phyloP scores from a whole-genome alignment of 1,140 invertebrate species.

The Hirudo medicinalis region DNA sequence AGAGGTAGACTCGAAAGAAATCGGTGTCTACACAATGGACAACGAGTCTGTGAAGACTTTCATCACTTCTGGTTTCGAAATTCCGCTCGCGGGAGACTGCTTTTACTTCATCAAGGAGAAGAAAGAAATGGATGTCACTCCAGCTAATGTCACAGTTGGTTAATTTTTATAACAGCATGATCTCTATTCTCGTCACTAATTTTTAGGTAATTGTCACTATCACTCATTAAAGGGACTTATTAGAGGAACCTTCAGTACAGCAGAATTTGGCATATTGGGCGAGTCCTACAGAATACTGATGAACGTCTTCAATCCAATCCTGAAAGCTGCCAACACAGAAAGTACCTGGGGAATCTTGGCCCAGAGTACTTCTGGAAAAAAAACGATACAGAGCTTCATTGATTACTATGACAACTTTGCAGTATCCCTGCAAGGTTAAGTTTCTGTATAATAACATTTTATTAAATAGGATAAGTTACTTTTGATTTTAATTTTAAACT shows the following conservation, averaged over 20 bases:
- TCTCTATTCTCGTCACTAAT: not conserved
- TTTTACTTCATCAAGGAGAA: conserved; percentile 29
- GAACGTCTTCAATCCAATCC: not conserved
- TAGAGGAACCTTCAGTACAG: not conserved
- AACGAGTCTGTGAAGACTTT: conserved; percentile 25
- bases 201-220: not conserved
- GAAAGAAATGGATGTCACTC: conserved; percentile 22
- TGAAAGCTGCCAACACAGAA: conserved; percentile 1
- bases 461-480: not conserved
- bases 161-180: not conserved
- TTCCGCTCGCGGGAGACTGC: conserved; percentile 27
- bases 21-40: conserved; percentile 27
- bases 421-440: not conserved
- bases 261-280: not conserved
- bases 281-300: conserved; percentile 7
- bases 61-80: conserved; percentile 28
- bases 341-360: conserved; percentile 6
- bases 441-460: not conserved
- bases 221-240: not conserved
- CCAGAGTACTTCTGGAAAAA: conserved; percentile 8
- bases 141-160: not conserved
- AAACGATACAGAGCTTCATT: conserved; percentile 6
- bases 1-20: conserved; percentile 27
- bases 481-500: not conserved
- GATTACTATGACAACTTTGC: conserved; percentile 9